These are phyloP conservation scores for Otus sunia DNA, from an alignment of 2,113 vertebrate genomes.

Conservation along the genomic window DNA sequence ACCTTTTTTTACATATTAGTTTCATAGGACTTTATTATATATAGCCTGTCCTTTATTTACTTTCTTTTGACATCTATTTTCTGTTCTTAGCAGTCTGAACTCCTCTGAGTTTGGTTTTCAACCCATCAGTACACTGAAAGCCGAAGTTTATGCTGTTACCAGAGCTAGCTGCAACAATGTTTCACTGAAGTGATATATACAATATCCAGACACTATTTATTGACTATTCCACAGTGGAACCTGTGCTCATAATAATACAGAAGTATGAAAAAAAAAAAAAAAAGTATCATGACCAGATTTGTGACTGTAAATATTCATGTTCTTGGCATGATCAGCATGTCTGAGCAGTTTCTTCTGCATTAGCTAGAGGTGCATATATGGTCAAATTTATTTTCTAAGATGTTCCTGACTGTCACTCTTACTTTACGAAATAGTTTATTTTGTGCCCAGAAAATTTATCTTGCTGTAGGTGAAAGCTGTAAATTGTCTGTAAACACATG, in stretches of 20 bases:
- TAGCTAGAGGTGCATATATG: neutral
- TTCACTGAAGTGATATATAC: neutral
- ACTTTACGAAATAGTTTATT: neutral
- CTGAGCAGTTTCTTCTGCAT: neutral
- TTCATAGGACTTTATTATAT: neutral
- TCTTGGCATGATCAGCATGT: neutral
- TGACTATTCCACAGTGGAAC: neutral
- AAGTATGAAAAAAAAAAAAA: neutral
- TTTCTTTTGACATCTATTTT: neutral
- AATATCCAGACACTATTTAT: neutral
- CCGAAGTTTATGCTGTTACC: neutral
- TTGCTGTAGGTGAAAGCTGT: neutral
- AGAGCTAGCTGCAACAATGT: neutral
- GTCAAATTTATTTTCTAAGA: neutral
- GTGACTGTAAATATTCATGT: neutral
- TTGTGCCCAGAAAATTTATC: neutral
- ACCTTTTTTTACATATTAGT: neutral
- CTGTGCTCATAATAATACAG: neutral
- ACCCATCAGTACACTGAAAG: neutral
- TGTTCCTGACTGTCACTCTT: neutral
- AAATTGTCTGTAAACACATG: neutral
- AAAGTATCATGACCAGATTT: neutral
- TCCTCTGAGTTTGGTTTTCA: slow-evolving; percentile 7
- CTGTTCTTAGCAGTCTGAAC: neutral
- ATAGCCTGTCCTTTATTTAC: neutral